phyloP scores from a whole-genome alignment of 1,140 invertebrate genomes.

The Notospermus geniculatus region DNA sequence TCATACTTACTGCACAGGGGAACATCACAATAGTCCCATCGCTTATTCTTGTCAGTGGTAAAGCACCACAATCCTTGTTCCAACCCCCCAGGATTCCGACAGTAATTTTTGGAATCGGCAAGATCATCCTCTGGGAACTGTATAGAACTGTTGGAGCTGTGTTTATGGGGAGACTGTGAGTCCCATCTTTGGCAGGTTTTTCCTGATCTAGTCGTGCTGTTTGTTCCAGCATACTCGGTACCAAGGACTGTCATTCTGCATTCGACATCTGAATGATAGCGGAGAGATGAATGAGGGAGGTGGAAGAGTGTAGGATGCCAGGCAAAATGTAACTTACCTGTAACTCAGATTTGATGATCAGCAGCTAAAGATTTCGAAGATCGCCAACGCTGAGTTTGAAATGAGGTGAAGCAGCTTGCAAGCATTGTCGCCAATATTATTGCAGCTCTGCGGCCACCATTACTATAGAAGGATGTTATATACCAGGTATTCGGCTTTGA shows the following conservation, averaged over 20 bases:
- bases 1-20: slow-evolving; percentile 4
- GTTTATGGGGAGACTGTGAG: slow-evolving; percentile 21
- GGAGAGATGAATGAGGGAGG: too few relatives aligned
- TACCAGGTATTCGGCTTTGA: too few relatives aligned
- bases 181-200: slow-evolving; percentile 26
- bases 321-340: too few relatives aligned
- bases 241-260: not conserved
- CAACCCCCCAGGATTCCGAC: slow-evolving; percentile 15
- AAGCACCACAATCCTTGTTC: slow-evolving; percentile 20
- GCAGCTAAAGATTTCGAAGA: too few relatives aligned
- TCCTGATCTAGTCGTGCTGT: slow-evolving; percentile 14
- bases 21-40: slow-evolving; percentile 19
- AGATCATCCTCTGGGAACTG: not conserved
- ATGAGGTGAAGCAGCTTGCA: too few relatives aligned
- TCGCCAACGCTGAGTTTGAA: too few relatives aligned
- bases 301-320: too few relatives aligned
- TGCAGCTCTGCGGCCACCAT: too few relatives aligned
- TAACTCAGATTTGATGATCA: too few relatives aligned
- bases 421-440: too few relatives aligned
- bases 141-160: slow-evolving; percentile 3
- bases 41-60: slow-evolving; percentile 12
- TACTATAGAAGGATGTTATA: too few relatives aligned
- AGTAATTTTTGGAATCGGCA: slow-evolving; percentile 16
- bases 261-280: too few relatives aligned
- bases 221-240: slow-evolving; percentile 12